phyloP scores from a whole-genome alignment of 2,888 invertebrate genomes.

The Villa cingulata region DNA sequence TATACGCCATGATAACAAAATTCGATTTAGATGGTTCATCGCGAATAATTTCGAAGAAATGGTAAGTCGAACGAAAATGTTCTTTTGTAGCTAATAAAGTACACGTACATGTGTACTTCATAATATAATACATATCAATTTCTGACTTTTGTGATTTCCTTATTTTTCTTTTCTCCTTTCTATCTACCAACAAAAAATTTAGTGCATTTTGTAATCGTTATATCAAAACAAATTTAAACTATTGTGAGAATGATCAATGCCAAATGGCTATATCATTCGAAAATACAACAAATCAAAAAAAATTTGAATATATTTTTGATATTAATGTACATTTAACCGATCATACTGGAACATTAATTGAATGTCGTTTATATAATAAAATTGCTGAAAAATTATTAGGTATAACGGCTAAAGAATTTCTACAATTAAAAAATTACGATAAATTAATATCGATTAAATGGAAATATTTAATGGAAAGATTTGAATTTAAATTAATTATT shows the following conservation, averaged over 20 bases:
- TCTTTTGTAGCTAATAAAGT: too few species aligned
- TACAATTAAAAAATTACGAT: constrained; percentile 38
- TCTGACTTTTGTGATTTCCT: too few species aligned
- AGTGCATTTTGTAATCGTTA: constrained; percentile 23
- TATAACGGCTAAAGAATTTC: constrained; percentile 40
- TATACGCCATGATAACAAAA: constrained; percentile 52
- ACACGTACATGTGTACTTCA: too few species aligned
- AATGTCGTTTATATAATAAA: constrained; percentile 43
- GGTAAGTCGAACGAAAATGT: constrained; percentile 21
- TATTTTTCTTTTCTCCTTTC: too few species aligned
- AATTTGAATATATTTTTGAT: constrained; percentile 38
- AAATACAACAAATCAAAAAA: constrained; percentile 15
- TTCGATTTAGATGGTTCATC: constrained; percentile 53
- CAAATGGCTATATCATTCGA: constrained; percentile 22
- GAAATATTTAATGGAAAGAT: constrained; percentile 50
- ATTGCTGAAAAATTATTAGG: constrained; percentile 46
- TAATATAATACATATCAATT: too few species aligned
- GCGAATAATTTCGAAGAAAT: constrained; percentile 33
- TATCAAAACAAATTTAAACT: constrained; percentile 14
- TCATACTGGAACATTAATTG: constrained; percentile 52
- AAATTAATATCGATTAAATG: constrained; percentile 47
- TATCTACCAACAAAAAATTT: constrained; percentile 1
- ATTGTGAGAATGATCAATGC: constrained; percentile 26
- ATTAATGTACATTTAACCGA: constrained; percentile 51
- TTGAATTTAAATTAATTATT: constrained; percentile 38